A percentile compares a stretch with the other conserved stretches of the same genome.
Conservation (phyloP, 1,140 invertebrate species). For the Helicoverpa zea region DNA sequence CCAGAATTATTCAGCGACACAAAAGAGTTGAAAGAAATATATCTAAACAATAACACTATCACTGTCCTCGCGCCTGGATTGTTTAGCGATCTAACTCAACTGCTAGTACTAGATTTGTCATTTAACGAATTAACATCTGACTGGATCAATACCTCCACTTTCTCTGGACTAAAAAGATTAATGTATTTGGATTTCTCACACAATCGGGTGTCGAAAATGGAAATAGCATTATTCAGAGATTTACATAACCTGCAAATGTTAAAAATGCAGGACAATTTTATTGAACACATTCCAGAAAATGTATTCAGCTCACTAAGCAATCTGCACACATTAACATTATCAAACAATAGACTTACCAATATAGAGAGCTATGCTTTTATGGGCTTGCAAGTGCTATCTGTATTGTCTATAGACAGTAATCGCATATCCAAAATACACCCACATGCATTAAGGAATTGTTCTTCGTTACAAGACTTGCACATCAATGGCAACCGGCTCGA, state of each 20-base stretch:
- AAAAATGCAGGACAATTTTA: constrained; percentile 93
- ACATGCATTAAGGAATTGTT: constrained; percentile 94
- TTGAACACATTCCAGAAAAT: constrained; percentile 93
- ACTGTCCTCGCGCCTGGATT: constrained; percentile 94
- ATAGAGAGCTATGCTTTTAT: constrained; percentile 93
- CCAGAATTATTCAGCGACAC: constrained; percentile 94
- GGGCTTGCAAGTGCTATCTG: constrained; percentile 92
- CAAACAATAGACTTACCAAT: constrained; percentile 93
- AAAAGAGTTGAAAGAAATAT: constrained; percentile 93
- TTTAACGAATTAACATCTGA: constrained; percentile 94
- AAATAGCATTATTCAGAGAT: constrained; percentile 93
- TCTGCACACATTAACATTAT: constrained; percentile 94
- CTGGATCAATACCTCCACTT: constrained; percentile 96
- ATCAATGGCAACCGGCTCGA: constrained; percentile 95
- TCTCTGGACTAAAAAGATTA: constrained; percentile 93
- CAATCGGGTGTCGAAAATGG: constrained; percentile 93
- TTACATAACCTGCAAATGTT: constrained; percentile 94
- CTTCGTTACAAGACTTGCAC: constrained; percentile 95
- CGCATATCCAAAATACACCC: constrained; percentile 92
- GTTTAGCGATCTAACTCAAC: constrained; percentile 93
- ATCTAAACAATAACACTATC: constrained; percentile 95
- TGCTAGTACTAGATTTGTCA: constrained; percentile 94
- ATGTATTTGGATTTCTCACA: constrained; percentile 93
- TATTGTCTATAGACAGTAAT: constrained; percentile 95
- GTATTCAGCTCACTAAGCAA: constrained; percentile 93